Evolutionary conservation across 1,140 invertebrate species (phyloP).

Genomic region (Spodoptera litura): DNA sequence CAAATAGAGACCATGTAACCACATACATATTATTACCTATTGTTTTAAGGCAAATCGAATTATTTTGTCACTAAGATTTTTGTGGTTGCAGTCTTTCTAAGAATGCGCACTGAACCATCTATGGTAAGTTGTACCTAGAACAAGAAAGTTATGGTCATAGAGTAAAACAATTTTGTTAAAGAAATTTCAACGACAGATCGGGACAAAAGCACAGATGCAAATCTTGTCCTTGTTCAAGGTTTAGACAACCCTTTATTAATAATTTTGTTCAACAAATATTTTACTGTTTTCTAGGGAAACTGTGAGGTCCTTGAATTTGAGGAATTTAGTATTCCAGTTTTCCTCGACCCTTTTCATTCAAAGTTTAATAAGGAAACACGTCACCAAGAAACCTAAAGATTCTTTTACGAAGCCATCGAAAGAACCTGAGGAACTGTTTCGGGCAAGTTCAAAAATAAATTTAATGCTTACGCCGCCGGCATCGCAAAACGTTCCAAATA

Average conservation of each 20-base stretch:
- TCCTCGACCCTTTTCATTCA: neutral
- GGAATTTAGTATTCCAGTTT: neutral
- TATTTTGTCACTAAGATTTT: too few relatives aligned
- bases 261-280: neutral
- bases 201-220: too few relatives aligned
- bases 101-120: neutral
- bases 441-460: constrained; percentile 62
- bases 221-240: too few relatives aligned
- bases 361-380: neutral
- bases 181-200: too few relatives aligned
- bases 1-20: neutral
- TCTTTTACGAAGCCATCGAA: constrained; percentile 9
- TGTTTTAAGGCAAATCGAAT: neutral
- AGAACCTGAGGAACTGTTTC: constrained; percentile 24
- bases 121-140: too few relatives aligned
- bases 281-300: neutral
- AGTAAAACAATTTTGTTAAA: too few relatives aligned
- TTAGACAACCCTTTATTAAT: too few relatives aligned
- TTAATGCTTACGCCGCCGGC: constrained; percentile 65
- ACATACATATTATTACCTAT: neutral
- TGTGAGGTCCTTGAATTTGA: neutral
- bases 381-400: constrained; percentile 15
- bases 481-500: constrained; percentile 73
- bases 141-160: too few relatives aligned
- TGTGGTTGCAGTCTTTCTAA: neutral